Evolutionary conservation across 2,797 vertebrate species (phyloP).

Genomic region (Babyrousa celebensis): DNA sequence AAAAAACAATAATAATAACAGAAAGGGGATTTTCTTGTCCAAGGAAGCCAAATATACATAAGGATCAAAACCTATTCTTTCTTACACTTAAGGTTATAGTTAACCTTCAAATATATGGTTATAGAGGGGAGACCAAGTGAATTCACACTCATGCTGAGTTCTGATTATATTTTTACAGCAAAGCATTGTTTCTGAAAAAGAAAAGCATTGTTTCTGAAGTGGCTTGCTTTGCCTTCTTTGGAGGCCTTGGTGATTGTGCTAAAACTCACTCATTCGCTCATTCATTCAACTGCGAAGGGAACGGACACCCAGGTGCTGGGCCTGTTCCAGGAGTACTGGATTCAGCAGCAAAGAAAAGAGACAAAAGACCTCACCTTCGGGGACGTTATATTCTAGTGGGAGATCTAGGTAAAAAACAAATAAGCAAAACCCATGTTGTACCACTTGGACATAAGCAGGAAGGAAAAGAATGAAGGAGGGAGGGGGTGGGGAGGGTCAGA

Average conservation of each 20-base stretch:
- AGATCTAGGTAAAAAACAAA: neutral
- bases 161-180: neutral
- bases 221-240: neutral
- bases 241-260: neutral
- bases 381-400: neutral
- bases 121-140: neutral
- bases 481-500: fast-evolving
- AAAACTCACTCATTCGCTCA: neutral
- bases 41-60: neutral
- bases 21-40: neutral
- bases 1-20: neutral
- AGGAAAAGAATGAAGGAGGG: neutral
- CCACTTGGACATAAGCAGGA: neutral
- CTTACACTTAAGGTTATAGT: neutral
- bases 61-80: neutral
- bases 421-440: fast-evolving
- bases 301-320: neutral
- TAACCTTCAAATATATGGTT: neutral
- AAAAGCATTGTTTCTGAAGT: neutral
- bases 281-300: no score
- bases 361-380: no score
- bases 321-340: neutral
- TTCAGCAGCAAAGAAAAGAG: neutral
- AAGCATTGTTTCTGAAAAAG: neutral
- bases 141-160: neutral